These are phyloP conservation scores for Hyles euphorbiae DNA, from an alignment of 1,140 invertebrate species.

Conservation along the genomic window DNA sequence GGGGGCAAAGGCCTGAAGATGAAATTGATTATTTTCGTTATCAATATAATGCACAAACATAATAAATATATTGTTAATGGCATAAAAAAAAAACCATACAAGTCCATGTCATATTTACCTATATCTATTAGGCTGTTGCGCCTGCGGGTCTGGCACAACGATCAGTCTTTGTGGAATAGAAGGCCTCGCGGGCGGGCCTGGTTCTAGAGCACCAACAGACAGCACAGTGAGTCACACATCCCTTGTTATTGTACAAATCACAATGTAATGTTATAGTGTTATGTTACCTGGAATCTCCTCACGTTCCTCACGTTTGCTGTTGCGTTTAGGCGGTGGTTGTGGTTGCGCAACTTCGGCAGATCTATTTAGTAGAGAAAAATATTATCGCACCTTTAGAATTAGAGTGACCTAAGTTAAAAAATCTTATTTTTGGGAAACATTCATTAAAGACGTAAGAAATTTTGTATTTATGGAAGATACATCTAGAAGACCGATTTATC, in stretches of 20 bases:
- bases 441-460: too few relatives aligned
- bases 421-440: too few relatives aligned
- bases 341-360: slow-evolving; percentile 71
- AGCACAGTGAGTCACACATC: too few relatives aligned
- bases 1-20: slow-evolving; percentile 85
- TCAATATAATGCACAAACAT: too few relatives aligned
- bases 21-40: too few relatives aligned
- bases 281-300: slow-evolving; percentile 71
- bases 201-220: slow-evolving; percentile 76
- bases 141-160: slow-evolving; percentile 82
- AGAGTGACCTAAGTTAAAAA: too few relatives aligned
- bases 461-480: too few relatives aligned
- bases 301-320: slow-evolving; percentile 71
- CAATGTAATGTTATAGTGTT: neutral
- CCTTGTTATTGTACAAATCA: too few relatives aligned
- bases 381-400: too few relatives aligned
- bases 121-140: slow-evolving; percentile 74
- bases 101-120: slow-evolving; percentile 43
- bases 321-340: slow-evolving; percentile 76
- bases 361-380: slow-evolving; percentile 30
- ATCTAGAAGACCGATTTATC: too few relatives aligned
- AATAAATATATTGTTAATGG: too few relatives aligned
- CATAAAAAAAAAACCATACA: too few relatives aligned
- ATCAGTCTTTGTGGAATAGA: slow-evolving; percentile 92
- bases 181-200: slow-evolving; percentile 88